These are phyloP conservation scores for Dascyllus trimaculatus DNA, from an alignment of 2,113 vertebrate genomes.

Conservation along the genomic window DNA sequence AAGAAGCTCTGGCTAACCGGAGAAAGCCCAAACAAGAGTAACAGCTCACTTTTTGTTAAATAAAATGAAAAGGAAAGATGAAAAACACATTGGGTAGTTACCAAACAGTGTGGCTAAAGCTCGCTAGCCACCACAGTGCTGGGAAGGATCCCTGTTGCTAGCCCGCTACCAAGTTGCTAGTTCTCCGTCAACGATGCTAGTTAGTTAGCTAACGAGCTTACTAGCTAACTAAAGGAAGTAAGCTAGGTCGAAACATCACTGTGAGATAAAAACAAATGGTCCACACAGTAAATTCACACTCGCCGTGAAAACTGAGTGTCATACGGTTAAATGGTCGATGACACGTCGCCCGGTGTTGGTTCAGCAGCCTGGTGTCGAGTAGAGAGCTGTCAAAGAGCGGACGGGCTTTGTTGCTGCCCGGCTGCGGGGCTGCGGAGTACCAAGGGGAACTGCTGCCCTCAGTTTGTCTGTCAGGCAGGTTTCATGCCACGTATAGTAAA, in stretches of 20 bases:
- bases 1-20: background rate
- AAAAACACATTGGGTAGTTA: background rate
- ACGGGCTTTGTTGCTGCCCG: background rate
- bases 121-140: conserved; percentile 17
- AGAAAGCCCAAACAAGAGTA: background rate
- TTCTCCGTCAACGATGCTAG: background rate
- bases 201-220: background rate
- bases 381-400: conserved; percentile 62
- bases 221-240: background rate
- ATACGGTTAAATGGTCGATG: conserved; percentile 15
- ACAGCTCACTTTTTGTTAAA: background rate
- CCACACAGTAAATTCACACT: background rate
- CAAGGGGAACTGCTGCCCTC: conserved; percentile 1
- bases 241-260: too few species aligned
- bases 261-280: background rate
- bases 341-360: conserved; percentile 47
- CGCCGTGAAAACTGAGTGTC: background rate
- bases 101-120: conserved; percentile 34
- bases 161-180: conserved; percentile 44
- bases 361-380: conserved; percentile 5
- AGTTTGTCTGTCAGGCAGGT: background rate
- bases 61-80: background rate
- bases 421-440: too few species aligned
- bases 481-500: background rate
- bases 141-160: conserved; percentile 41